Conservation (phyloP, 1,140 invertebrate species). For the Nymphalis io region DNA sequence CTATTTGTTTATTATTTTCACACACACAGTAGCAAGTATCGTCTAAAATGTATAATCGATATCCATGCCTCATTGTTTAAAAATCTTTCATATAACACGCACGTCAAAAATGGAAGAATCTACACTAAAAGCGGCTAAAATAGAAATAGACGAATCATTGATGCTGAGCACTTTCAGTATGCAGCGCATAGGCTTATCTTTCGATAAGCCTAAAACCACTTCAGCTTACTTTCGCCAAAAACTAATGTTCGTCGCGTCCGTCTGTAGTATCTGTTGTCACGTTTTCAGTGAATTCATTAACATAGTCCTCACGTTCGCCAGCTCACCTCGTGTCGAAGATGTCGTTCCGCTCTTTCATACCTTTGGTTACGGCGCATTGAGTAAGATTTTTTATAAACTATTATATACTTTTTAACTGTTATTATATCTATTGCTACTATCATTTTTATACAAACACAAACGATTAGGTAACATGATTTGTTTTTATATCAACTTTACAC, state of each 20-base stretch:
- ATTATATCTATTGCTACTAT: conserved; percentile 9
- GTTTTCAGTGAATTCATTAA: conserved; percentile 69
- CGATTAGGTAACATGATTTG: conserved; percentile 16
- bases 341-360: conserved; percentile 72
- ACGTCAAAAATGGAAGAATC: conserved; percentile 44
- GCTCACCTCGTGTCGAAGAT: conserved; percentile 67
- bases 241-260: conserved; percentile 55
- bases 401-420: conserved; percentile 23
- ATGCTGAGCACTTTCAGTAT: conserved; percentile 59
- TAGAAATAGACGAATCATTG: conserved; percentile 63
- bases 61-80: background rate
- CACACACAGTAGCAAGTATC: background rate
- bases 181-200: conserved; percentile 63
- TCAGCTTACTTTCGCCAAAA: conserved; percentile 50
- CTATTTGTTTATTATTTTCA: background rate
- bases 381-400: conserved; percentile 49
- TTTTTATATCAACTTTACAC: background rate
- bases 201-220: conserved; percentile 44
- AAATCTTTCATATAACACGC: background rate
- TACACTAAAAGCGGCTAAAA: conserved; percentile 50
- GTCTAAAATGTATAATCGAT: background rate
- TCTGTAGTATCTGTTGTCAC: conserved; percentile 64
- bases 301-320: conserved; percentile 62
- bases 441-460: conserved; percentile 7
- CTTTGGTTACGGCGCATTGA: conserved; percentile 69